Percentiles rank a stretch among this genome's conserved stretches.
These are phyloP conservation scores for Diadumene lineata DNA, from an alignment of 92 coral and sea anemone species.

Conservation along the genomic window DNA sequence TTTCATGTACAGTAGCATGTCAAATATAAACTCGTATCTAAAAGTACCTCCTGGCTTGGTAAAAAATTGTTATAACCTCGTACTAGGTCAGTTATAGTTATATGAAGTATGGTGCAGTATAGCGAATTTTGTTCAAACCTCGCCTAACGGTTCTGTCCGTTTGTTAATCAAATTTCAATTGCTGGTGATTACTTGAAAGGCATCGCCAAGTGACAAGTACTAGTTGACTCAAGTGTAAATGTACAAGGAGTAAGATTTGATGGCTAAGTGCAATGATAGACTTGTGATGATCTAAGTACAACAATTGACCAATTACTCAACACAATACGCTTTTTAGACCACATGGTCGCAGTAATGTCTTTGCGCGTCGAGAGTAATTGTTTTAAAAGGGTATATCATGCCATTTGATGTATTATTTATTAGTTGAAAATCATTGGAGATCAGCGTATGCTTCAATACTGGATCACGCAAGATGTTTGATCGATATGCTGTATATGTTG, in stretches of 20 bases:
- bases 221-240: background rate
- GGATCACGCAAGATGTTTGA: background rate
- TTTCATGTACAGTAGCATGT: too few relatives aligned
- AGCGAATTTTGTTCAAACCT: too few relatives aligned
- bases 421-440: background rate
- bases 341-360: background rate
- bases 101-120: too few relatives aligned
- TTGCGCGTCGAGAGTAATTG: background rate
- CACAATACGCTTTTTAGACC: background rate
- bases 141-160: background rate
- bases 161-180: background rate
- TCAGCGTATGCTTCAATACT: background rate
- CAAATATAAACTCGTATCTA: too few relatives aligned
- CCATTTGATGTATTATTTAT: background rate
- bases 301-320: background rate
- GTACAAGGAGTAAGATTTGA: background rate
- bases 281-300: background rate
- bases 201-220: background rate
- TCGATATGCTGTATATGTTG: too few relatives aligned
- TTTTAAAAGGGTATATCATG: background rate
- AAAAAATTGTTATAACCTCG: too few relatives aligned
- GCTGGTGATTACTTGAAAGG: background rate
- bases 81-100: too few relatives aligned
- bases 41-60: too few relatives aligned
- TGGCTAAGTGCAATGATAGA: background rate